These are phyloP conservation scores for Yponomeuta plumbellus DNA, from an alignment of 2,888 invertebrate species.

Conservation along the genomic window DNA sequence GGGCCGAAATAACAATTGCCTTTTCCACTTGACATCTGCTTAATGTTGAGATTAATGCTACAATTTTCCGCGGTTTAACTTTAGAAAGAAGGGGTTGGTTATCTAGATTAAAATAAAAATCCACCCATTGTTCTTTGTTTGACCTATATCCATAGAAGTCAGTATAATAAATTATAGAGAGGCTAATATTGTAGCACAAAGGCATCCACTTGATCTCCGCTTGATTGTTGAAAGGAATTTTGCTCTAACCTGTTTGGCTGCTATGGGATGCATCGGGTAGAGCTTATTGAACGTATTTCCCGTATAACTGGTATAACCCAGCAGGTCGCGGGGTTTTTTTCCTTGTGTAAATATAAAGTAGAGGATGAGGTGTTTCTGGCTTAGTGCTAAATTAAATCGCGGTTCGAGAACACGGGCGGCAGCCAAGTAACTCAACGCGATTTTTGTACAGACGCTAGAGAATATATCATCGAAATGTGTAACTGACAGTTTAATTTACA, in stretches of 20 bases:
- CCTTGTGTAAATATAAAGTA: background rate
- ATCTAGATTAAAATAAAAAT: background rate
- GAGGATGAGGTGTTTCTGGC: background rate
- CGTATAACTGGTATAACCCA: background rate
- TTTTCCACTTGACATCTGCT: conserved; percentile 8
- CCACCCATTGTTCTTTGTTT: background rate
- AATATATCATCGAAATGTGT: background rate
- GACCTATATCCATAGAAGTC: background rate
- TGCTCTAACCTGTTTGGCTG: background rate
- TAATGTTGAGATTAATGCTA: conserved; percentile 7
- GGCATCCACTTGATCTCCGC: background rate
- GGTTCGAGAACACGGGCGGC: background rate
- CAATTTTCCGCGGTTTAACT: conserved; percentile 1
- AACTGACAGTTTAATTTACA: too few species aligned
- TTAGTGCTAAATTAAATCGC: background rate
- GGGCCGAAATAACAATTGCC: conserved; percentile 3
- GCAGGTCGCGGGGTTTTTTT: background rate
- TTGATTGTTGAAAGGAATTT: background rate
- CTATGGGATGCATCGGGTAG: background rate
- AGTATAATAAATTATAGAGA: background rate
- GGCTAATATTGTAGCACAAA: background rate
- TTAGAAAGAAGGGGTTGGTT: background rate
- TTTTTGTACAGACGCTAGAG: background rate
- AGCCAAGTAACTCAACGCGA: background rate
- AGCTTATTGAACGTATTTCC: background rate